phyloP scores from a whole-genome alignment of 2,797 vertebrate species.

The Gymnodraco acuticeps region DNA sequence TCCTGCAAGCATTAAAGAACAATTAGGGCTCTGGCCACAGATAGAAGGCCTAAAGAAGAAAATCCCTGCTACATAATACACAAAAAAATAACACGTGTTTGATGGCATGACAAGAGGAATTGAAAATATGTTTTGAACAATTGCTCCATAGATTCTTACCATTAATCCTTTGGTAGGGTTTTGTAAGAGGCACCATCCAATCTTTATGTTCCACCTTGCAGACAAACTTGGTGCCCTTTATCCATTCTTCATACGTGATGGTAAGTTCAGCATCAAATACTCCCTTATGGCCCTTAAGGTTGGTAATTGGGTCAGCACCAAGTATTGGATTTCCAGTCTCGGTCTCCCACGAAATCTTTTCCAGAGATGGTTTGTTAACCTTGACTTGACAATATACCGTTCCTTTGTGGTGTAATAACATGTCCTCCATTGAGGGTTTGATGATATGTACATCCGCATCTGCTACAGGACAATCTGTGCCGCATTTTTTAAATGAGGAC shows the following conservation, averaged over 20 bases:
- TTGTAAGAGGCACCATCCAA: rapidly evolving
- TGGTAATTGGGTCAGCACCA: rapidly evolving
- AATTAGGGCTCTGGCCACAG: conserved; percentile 46
- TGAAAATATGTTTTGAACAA: not conserved
- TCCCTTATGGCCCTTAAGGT: rapidly evolving
- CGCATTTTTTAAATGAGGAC: not conserved
- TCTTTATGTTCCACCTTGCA: conserved; percentile 16
- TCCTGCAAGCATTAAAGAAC: conserved; percentile 75
- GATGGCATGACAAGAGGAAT: not conserved
- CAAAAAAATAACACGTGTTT: not conserved
- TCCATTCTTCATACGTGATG: conserved; percentile 70
- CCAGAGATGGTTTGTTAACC: rapidly evolving
- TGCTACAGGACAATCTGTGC: rapidly evolving
- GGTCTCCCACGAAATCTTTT: not conserved
- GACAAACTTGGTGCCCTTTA: not conserved
- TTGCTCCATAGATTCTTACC: conserved; percentile 63
- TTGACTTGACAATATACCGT: conserved; percentile 45
- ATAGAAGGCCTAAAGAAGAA: not conserved
- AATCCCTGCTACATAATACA: not conserved
- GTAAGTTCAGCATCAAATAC: rapidly evolving
- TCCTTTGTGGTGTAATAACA: conserved; percentile 21
- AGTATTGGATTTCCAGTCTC: rapidly evolving
- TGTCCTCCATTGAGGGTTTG: conserved; percentile 46
- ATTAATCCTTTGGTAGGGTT: conserved; percentile 2
- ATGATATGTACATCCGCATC: not conserved